Evolutionary conservation across 2,888 invertebrate species (phyloP).

Genomic region (Metellina segmentata): DNA sequence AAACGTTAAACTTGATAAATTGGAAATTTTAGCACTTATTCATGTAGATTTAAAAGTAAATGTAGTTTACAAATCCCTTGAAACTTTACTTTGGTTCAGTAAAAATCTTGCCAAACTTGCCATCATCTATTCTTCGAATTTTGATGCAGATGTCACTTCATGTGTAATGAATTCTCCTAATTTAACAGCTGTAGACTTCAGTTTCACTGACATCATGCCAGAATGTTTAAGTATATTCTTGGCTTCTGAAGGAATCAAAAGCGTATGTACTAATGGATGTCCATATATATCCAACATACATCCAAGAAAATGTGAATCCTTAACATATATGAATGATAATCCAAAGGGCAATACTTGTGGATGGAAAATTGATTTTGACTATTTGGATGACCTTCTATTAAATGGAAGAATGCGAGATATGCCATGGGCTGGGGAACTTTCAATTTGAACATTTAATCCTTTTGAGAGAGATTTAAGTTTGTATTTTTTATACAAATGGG

Average conservation of each 20-base stretch:
- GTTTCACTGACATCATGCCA: slow-evolving; percentile 7
- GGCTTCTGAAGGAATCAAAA: neutral
- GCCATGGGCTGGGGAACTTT: no score
- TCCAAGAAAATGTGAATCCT: neutral
- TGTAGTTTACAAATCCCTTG: neutral
- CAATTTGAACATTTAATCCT: no score
- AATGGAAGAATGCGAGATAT: no score
- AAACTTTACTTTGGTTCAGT: slow-evolving; percentile 12
- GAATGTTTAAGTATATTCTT: slow-evolving; percentile 13
- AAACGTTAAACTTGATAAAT: neutral
- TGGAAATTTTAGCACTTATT: slow-evolving; percentile 1
- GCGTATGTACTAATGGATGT: slow-evolving; percentile 9
- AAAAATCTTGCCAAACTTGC: slow-evolving; percentile 22
- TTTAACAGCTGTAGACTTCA: slow-evolving; percentile 25
- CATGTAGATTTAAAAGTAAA: neutral
- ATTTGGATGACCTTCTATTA: no score
- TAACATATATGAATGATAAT: neutral
- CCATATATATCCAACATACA: no score
- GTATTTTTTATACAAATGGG: no score
- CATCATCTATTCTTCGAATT: neutral
- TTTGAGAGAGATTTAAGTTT: no score
- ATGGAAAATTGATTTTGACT: slow-evolving; percentile 31
- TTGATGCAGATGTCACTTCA: neutral
- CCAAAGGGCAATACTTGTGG: slow-evolving; percentile 3
- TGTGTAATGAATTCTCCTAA: slow-evolving; percentile 17